These are phyloP conservation scores for Paramuricea clavata DNA, from an alignment of 92 coral and sea anemone genomes.

Conservation along the genomic window DNA sequence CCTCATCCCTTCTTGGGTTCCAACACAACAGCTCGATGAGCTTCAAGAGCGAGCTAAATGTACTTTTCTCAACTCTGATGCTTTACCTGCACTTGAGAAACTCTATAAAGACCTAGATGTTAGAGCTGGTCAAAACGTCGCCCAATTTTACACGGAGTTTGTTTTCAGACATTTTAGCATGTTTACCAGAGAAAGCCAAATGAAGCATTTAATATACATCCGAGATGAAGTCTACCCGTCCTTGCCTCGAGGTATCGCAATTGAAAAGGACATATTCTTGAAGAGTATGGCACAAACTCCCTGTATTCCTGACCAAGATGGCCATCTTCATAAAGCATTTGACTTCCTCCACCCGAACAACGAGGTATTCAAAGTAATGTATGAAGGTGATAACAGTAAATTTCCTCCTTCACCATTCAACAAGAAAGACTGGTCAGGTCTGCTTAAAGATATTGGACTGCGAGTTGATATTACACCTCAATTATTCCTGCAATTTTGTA, in stretches of 20 bases:
- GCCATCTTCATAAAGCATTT: slow-evolving; percentile 70
- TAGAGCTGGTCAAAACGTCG: slow-evolving; percentile 65
- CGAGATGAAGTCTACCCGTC: slow-evolving; percentile 6
- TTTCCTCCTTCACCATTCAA: slow-evolving; percentile 85
- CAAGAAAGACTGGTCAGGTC: slow-evolving; percentile 76
- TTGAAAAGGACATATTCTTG: slow-evolving; percentile 73
- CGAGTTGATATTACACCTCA: slow-evolving; percentile 80
- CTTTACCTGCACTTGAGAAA: slow-evolving; percentile 78
- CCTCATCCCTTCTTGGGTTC: slow-evolving; percentile 78
- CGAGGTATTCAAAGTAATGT: slow-evolving; percentile 82
- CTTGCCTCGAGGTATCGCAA: slow-evolving; percentile 67
- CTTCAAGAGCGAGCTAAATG: slow-evolving; percentile 84
- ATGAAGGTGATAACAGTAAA: slow-evolving; percentile 50
- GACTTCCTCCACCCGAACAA: slow-evolving; percentile 82
- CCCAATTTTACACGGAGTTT: slow-evolving; percentile 81
- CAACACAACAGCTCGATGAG: slow-evolving; percentile 72
- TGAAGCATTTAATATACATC: slow-evolving; percentile 70
- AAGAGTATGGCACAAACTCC: slow-evolving; percentile 73
- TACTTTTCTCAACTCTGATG: slow-evolving; percentile 73
- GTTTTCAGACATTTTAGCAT: slow-evolving; percentile 74
- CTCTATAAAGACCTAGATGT: slow-evolving; percentile 78
- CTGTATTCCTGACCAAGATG: slow-evolving; percentile 77
- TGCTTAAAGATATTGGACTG: slow-evolving; percentile 86
- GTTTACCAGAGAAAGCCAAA: slow-evolving; percentile 67
- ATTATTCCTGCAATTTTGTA: slow-evolving; percentile 82